Conservation (phyloP, 2,113 vertebrate species). For the Centropus bengalensis region DNA sequence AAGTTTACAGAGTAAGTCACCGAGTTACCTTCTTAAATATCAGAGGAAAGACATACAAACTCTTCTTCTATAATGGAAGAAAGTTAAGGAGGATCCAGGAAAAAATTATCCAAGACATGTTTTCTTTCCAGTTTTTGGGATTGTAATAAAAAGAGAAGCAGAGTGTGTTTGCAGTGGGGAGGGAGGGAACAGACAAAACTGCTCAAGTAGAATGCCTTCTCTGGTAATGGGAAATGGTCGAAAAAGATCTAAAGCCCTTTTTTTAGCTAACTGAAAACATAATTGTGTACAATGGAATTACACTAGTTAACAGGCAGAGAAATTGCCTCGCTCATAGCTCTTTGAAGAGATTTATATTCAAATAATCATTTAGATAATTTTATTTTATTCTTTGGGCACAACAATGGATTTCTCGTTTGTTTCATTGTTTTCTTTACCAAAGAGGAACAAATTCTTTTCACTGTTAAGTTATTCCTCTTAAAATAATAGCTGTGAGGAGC, state of each 20-base stretch:
- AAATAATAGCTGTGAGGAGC: slow-evolving; percentile 22
- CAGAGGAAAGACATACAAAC: neutral
- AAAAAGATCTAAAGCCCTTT: neutral
- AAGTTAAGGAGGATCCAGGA: neutral
- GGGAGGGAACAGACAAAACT: neutral
- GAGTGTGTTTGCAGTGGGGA: no score
- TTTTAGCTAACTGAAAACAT: neutral
- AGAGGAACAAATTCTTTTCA: neutral
- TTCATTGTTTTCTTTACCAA: neutral
- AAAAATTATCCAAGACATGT: neutral
- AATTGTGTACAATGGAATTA: neutral
- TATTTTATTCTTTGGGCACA: neutral
- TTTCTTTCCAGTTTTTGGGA: neutral
- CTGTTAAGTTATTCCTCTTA: neutral
- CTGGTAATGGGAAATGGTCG: neutral
- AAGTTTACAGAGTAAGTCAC: neutral
- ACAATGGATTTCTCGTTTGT: neutral
- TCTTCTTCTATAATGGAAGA: neutral
- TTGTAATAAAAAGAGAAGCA: neutral
- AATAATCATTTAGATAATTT: neutral
- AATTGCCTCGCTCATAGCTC: neutral
- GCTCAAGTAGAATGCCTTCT: neutral
- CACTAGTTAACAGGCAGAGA: neutral
- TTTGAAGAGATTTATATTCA: neutral
- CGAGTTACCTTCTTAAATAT: neutral